Conservation (phyloP, 2,888 invertebrate species). For the Belgica antarctica region DNA sequence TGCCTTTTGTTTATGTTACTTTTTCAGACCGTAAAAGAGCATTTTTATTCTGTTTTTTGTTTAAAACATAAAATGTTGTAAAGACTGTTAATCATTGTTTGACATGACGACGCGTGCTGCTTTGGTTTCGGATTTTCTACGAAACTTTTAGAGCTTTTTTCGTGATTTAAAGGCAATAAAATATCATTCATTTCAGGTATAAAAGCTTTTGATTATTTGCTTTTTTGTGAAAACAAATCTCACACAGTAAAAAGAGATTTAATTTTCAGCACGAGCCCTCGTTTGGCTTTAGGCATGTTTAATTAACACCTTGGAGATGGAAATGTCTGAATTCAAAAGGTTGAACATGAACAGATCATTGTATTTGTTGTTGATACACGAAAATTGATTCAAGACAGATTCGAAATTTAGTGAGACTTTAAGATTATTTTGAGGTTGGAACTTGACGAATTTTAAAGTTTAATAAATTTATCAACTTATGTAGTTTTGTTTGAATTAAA, state of each 20-base stretch:
- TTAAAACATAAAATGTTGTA: slow-evolving; percentile 31
- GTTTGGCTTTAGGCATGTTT: background rate
- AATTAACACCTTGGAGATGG: slow-evolving; percentile 18
- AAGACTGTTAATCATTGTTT: slow-evolving; percentile 43
- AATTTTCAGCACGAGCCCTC: background rate
- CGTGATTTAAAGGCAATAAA: slow-evolving; percentile 5
- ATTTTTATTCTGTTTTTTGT: slow-evolving; percentile 31
- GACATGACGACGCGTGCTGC: slow-evolving; percentile 42
- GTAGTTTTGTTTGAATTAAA: too few species aligned
- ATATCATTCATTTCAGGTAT: slow-evolving; percentile 19
- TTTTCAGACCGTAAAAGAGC: slow-evolving; percentile 30
- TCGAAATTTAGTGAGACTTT: too few species aligned
- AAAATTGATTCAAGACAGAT: too few species aligned
- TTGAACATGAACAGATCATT: background rate
- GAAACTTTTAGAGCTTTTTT: background rate
- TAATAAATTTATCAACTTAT: too few species aligned
- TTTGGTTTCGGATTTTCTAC: background rate
- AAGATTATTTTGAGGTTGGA: too few species aligned
- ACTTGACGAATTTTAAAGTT: too few species aligned
- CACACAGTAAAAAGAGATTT: background rate
- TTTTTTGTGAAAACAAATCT: background rate
- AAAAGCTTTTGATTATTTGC: background rate
- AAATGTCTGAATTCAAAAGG: background rate
- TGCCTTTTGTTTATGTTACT: slow-evolving; percentile 31
- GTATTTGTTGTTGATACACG: too few species aligned